Base-by-base conservation (phyloP, 2,797 vertebrate genomes). In the Siniperca obscura region DNA sequence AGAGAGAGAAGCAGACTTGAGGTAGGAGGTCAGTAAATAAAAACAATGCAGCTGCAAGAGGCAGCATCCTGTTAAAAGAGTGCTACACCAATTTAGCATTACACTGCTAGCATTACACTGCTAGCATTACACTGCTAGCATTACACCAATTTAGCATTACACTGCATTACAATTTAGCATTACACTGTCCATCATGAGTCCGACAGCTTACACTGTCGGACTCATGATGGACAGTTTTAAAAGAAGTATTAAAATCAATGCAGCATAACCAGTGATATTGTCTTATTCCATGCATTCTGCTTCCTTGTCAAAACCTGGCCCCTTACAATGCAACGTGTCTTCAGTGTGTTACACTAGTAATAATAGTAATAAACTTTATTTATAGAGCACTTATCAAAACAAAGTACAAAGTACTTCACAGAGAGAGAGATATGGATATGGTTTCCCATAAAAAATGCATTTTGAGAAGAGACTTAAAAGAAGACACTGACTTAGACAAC, bases 41-140 rank as follows among this genome's bases (percentile, higher is more conserved):
- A 80, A 68, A 61, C 25, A 80, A 69, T 36, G 42, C 44, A 44
- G 17, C 25, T 46, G 34, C 44, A 52, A 44, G 60, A 14, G 22
- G 34, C 50, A 59, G 8, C 7, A 55, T 34, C 36, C 17, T 48
- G n/a, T 46, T 46, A 2, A 22, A 50, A 25, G 38, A 36, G 36
- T 14, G 16, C 50, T 57, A 17, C 40, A 9, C 48, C 22, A n/a
- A 6, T 27, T 22, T 19, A 27, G 16, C 25, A 16, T 17, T 12
- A 1, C 5, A 25, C 12, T 9, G 30, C 30, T 30, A 30, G 30
- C 30, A 30, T 30, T 30, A 30, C 30, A 30, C 30, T 27, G 27
- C 27, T 27, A 27, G 27, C 27, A 27, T 27, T 27, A 27, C 27
- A 27, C 27, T 27, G 30, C 30, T 30, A 30, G 30, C 30, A 30